Base-by-base conservation (phyloP, 2,797 vertebrate genomes). In the Monodelphis domestica region DNA sequence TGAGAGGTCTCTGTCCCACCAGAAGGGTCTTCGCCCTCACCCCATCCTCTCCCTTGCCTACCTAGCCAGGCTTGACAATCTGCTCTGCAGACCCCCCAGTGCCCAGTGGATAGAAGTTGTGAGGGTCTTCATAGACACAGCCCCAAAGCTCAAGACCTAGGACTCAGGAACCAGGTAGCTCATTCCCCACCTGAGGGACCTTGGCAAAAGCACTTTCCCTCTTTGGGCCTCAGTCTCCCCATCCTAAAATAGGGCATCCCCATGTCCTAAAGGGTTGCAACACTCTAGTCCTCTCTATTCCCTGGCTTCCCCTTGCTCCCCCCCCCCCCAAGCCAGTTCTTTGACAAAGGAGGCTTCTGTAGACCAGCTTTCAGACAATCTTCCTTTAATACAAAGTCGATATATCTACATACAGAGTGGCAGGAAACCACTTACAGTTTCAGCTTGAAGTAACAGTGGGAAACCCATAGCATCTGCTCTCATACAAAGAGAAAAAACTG, bases 311-410 rank as follows among this genome's bases (percentile, higher is more conserved):
- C 28, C 56, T 33, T 4, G 10, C 10, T 59, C 12, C 63, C n/a
- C 57, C 38, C 10, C 33, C 70, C 63, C 17, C 11, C n/a, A n/a
- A 29, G 2, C 17, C 11, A 30, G 5, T 45, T 38, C 70, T 12
- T 21, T 4, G 4, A 5, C 0, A 50, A 59, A 50, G 93, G 52
- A 55, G 89, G 96, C 28, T 12, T 55, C 91, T 28, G 51, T 3
- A 0, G 33, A 54, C 87, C 28, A 51, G 91, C 98, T 97, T 99
- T 99, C 99, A 99, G 99, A 99, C 99, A 99, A 99, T 99, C 99
- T 99, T 99, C 99, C 99, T 99, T 99, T 99, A 99, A 99, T 99
- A 99, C 99, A 99, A 99, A 99, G 99, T 99, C 98, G 99, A 99
- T 99, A 99, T 99, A 99, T 99, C 99, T 99, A 99, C 99, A 99